phyloP scores from a whole-genome alignment of 2,888 invertebrate genomes.

The Torymus aiolomorphi region DNA sequence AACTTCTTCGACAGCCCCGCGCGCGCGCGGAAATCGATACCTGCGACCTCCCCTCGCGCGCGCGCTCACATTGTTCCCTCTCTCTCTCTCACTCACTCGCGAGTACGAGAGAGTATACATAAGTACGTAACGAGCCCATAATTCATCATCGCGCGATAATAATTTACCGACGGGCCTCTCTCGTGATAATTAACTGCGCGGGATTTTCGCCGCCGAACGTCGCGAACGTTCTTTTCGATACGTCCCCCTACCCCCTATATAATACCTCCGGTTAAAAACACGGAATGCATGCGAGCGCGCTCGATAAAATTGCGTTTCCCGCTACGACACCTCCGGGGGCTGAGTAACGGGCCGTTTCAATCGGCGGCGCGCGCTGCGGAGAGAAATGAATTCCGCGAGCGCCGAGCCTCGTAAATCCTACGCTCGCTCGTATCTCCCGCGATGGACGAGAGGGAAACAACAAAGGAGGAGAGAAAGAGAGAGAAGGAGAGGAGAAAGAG shows the following conservation, averaged over 20 bases:
- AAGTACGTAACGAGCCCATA: conserved; percentile 20
- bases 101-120: too few species aligned
- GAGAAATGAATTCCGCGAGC: conserved; percentile 20
- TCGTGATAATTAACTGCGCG: too few species aligned
- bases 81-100: too few species aligned
- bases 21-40: too few species aligned
- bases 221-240: too few species aligned
- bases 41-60: too few species aligned
- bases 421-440: neutral
- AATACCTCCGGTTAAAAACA: neutral
- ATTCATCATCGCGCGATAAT: conserved; percentile 26
- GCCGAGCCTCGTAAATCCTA: conserved; percentile 3
- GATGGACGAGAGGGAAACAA: conserved; percentile 16
- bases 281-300: too few species aligned
- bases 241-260: neutral
- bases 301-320: conserved; percentile 44
- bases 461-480: conserved; percentile 8
- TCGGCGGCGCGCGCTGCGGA: conserved; percentile 6
- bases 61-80: too few species aligned
- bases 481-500: conserved; percentile 18
- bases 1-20: conserved; percentile 8
- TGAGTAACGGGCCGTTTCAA: conserved; percentile 49
- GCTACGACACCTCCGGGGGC: conserved; percentile 43
- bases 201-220: too few species aligned
- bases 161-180: conserved; percentile 12